Percentiles rank a stretch among this genome's conserved stretches.
Conservation (phyloP, 2,888 invertebrate species). For the Myathropa florea region DNA sequence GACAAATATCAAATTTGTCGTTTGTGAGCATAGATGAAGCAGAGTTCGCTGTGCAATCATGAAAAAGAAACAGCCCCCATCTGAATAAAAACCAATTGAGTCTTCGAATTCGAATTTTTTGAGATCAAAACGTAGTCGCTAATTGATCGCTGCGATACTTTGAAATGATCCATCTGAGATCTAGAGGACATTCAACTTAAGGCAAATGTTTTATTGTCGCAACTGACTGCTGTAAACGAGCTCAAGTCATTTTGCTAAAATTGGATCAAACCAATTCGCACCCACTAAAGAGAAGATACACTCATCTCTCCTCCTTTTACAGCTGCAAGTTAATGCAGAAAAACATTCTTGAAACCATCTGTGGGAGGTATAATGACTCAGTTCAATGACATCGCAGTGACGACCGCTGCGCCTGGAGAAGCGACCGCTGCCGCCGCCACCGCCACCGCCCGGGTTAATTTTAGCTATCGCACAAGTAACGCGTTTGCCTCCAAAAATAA, state of each 20-base stretch:
- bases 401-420: constrained; percentile 31
- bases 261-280: background rate
- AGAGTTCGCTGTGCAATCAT: no score
- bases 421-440: constrained; percentile 2
- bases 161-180: background rate
- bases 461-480: background rate
- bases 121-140: background rate
- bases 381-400: constrained; percentile 52
- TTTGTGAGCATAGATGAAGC: no score
- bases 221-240: background rate
- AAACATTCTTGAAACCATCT: constrained; percentile 10
- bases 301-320: background rate
- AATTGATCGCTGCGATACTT: background rate
- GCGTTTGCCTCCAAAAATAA: constrained; percentile 15
- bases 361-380: constrained; percentile 41
- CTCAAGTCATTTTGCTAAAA: background rate
- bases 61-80: no score
- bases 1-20: no score
- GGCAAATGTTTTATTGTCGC: background rate
- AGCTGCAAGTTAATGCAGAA: background rate
- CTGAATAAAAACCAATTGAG: no score
- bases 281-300: background rate
- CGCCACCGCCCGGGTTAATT: background rate
- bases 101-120: no score
- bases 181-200: background rate